Evolutionary conservation across 2,888 invertebrate genomes (phyloP), one percentile per base, ranked within the genome.

Genomic region (Pterobdella sp.): DNA sequence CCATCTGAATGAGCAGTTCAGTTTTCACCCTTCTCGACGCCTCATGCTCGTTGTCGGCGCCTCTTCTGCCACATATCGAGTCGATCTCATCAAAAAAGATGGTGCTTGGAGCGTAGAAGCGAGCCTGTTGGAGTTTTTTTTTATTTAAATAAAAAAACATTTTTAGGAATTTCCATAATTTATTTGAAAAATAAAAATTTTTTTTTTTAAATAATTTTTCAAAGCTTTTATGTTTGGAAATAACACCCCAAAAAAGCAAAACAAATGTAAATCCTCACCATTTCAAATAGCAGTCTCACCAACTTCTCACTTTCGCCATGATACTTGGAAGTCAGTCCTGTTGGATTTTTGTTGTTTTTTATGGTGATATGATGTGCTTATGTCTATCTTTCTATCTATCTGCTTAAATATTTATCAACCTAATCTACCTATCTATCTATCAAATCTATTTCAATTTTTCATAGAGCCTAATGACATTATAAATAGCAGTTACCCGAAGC

Each of bases 61-160:
- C 97, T 83, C 96, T 88, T 77, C 93, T 88, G 29, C 94, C 94
- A 83, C 96, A 96, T 76, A 97, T 85, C 35, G 96, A 94, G 87
- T 98, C 97, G 76, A 98, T 97, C 88, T 98, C 97, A 97, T 97
- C 97, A 75, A 98, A 93, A 85, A 98, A 98, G 80, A 98, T 96
- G 73, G 96, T 97, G 81, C 93, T 93, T 3, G 97, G 97, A 74
- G 97, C 95, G 87, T 96, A 95, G 86, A 94, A 95, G 78, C 96
- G 88, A 1, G 96, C 96, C 92, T 92, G 84, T 4, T 85, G 84
- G 31, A 29, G 10, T 31, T 14, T 74, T 4, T 69, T 7, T 29
- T 56, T 32, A 14, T 67, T 67, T n/a, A n/a, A n/a, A n/a, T n/a
- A 49, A 49, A 49, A 64, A 10, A 29, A 64, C 14, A 22, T 64